Evolutionary conservation across 2,113 vertebrate species (phyloP).

Genomic region (Desmodus rotundus): DNA sequence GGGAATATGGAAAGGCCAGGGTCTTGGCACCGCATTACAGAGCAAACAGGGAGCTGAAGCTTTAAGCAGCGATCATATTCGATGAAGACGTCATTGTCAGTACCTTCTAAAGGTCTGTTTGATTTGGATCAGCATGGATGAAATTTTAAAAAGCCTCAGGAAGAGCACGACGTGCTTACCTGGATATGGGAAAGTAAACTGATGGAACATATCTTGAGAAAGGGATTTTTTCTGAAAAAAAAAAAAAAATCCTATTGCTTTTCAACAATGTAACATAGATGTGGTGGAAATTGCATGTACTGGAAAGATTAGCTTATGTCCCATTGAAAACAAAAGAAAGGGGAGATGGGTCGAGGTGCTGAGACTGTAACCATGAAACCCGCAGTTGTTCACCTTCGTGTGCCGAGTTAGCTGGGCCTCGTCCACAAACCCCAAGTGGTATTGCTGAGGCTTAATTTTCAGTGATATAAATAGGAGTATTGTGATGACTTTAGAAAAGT

Average conservation of each 20-base stretch:
- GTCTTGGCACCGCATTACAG: constrained; percentile 14
- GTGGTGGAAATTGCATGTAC: neutral
- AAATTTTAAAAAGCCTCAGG: fast-evolving
- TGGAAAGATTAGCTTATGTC: neutral
- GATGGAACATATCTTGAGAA: neutral
- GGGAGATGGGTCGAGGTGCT: neutral
- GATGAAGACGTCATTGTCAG: constrained; percentile 65
- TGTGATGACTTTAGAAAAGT: neutral
- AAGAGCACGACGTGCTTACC: neutral
- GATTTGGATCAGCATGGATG: constrained; percentile 8
- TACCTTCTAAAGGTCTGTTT: constrained; percentile 44
- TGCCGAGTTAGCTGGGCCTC: neutral
- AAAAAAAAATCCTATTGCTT: neutral
- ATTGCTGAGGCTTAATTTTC: neutral
- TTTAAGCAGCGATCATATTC: neutral
- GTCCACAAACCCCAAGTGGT: neutral
- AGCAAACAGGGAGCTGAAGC: constrained; percentile 28
- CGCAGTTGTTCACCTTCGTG: neutral
- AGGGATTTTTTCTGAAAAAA: neutral
- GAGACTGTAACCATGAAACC: neutral
- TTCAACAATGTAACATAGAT: neutral
- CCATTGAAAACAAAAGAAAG: neutral
- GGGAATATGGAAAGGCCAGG: constrained; percentile 49
- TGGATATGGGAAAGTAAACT: neutral
- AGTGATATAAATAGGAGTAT: neutral